Conservation (phyloP, 2,888 invertebrate species). For the Agrochola lychnidis region DNA sequence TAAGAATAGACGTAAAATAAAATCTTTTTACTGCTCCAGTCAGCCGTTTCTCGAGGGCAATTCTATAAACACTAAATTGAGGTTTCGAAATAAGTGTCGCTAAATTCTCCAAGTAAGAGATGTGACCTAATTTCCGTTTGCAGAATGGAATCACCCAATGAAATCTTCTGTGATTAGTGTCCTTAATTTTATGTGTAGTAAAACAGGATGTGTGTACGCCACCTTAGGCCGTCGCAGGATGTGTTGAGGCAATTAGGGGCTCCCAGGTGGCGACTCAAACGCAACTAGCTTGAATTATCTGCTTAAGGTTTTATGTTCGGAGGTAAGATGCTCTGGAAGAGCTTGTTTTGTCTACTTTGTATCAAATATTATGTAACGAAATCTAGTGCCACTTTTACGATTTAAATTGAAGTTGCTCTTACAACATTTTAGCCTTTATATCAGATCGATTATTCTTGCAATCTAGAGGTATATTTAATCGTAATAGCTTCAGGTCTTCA, state of each 20-base stretch:
- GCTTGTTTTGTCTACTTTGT: slow-evolving; percentile 21
- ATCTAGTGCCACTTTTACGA: not conserved
- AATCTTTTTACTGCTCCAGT: slow-evolving; percentile 44
- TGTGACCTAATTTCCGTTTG: slow-evolving; percentile 63
- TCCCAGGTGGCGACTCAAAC: slow-evolving; percentile 86
- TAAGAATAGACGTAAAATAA: slow-evolving; percentile 39
- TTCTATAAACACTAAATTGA: slow-evolving; percentile 62
- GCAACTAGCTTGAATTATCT: slow-evolving; percentile 86
- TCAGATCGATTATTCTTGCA: not conserved
- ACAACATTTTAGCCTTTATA: not conserved
- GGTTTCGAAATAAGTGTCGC: slow-evolving; percentile 49
- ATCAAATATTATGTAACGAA: not conserved
- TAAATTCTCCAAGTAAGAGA: slow-evolving; percentile 45
- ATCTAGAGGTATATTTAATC: too few species aligned
- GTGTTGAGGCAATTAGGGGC: slow-evolving; percentile 83
- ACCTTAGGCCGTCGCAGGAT: slow-evolving; percentile 69
- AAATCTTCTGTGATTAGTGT: slow-evolving; percentile 67
- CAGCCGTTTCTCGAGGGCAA: slow-evolving; percentile 40
- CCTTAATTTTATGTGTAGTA: slow-evolving; percentile 73
- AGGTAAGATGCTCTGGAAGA: slow-evolving; percentile 66
- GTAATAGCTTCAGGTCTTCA: not conserved
- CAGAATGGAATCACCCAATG: slow-evolving; percentile 45
- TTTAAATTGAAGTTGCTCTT: not conserved
- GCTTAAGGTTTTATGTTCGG: slow-evolving; percentile 80
- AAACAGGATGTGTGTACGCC: slow-evolving; percentile 68